These are phyloP conservation scores for Nibea coibor DNA, from an alignment of 2,113 vertebrate genomes.

Conservation along the genomic window DNA sequence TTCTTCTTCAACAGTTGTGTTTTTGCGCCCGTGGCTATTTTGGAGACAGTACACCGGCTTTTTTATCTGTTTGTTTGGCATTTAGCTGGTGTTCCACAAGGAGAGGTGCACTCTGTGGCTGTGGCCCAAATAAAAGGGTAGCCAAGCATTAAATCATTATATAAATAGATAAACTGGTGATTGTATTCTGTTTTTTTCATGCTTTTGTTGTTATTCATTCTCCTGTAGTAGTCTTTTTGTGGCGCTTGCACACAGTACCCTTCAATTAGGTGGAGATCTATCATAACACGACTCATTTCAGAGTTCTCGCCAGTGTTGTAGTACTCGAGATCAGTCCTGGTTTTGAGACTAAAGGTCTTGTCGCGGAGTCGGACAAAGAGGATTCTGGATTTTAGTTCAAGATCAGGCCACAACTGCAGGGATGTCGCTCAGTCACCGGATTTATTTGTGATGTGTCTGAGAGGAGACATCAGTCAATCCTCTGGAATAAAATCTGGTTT, in stretches of 20 bases:
- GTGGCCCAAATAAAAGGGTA: constrained; percentile 15
- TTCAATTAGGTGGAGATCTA: constrained; percentile 23
- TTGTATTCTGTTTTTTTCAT: constrained; percentile 7
- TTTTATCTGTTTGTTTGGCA: constrained; percentile 31
- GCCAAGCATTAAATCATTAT: constrained; percentile 35
- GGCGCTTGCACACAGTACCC: background rate
- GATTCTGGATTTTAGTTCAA: no score
- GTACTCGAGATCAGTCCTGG: no score
- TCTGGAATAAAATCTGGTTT: no score
- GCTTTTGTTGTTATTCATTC: constrained; percentile 21
- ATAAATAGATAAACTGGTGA: constrained; percentile 38
- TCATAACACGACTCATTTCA: constrained; percentile 46
- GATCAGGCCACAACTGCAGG: no score
- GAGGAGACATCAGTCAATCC: no score
- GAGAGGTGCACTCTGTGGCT: constrained; percentile 16
- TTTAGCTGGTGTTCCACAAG: constrained; percentile 21
- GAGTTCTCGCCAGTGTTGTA: background rate
- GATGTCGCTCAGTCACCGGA: no score
- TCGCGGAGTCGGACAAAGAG: no score
- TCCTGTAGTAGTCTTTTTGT: constrained; percentile 6
- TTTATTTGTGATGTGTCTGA: no score
- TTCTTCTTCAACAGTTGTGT: constrained; percentile 6
- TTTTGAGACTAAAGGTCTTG: no score
- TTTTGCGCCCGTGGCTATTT: constrained; percentile 48
- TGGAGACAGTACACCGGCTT: background rate